phyloP scores from a whole-genome alignment of 2,113 vertebrate species.

The Glareola pratincola region DNA sequence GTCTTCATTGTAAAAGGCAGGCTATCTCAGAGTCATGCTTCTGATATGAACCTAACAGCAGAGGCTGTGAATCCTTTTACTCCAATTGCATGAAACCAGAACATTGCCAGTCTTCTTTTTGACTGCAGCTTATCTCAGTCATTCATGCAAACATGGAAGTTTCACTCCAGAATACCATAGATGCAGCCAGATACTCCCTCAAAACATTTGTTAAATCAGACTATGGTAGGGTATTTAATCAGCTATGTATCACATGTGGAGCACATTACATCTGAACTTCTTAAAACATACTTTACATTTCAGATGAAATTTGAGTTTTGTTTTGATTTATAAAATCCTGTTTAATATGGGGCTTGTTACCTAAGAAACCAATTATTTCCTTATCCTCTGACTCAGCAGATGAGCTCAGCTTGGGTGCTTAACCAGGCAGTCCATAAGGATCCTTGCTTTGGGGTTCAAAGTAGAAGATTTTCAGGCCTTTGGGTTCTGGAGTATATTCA shows the following conservation, averaged over 20 bases:
- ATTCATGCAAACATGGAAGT: background rate
- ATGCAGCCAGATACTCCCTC: background rate
- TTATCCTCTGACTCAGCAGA: background rate
- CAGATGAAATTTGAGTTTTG: background rate
- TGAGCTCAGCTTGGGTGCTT: background rate
- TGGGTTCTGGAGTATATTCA: background rate
- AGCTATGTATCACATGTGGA: background rate
- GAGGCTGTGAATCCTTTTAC: background rate
- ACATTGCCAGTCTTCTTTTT: background rate
- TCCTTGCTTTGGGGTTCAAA: background rate
- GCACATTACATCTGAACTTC: background rate
- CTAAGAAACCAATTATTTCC: background rate
- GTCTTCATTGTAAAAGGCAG: background rate
- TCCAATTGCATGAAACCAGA: background rate
- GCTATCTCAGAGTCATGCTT: background rate
- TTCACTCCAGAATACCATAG: background rate
- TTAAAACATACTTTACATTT: background rate
- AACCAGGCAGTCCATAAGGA: background rate
- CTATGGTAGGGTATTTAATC: background rate
- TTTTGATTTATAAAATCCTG: background rate
- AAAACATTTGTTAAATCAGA: background rate
- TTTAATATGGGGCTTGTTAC: background rate
- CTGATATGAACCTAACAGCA: background rate
- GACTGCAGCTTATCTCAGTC: background rate
- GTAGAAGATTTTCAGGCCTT: background rate